Evolutionary conservation across 2,797 vertebrate genomes (phyloP), one percentile per base, ranked within the genome.

Genomic region (Lepilemur ruficaudatus): DNA sequence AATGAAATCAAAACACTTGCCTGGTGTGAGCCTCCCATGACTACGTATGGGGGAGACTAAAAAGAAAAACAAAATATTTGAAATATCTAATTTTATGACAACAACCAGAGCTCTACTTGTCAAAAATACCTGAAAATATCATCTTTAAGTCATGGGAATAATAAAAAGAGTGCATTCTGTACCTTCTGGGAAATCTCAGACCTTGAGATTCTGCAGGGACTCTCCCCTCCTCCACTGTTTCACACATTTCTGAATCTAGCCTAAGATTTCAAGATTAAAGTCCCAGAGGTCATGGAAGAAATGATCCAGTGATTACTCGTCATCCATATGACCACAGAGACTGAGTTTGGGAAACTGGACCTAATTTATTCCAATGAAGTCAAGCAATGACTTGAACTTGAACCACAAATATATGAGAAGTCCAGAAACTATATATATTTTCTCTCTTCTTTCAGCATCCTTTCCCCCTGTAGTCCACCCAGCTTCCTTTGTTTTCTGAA

Each of bases 331-430:
- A 94, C 97, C 83, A 75, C 32, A 50, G 96, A 97, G 95, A 92
- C 75, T 41, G 43, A 86, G 20, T 96, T 91, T 93, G 83, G 86
- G 93, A 97, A 97, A 97, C 86, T 43, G 89, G 76, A 85, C 76
- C 95, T 96, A 90, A 96, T 97, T 97, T 95, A 89, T 95, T 98
- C 95, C 84, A 97, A 90, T 75, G 79, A 95, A 98, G 89, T 96
- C 92, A 97, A 52, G 89, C 91, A 97, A 92, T 75, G 84, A 95
- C 93, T 97, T 97, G 79, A 97, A 91, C 50, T 96, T 97, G 91
- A 96, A 96, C 85, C 83, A 90, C 93, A 97, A 94, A 95, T 75
- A 78, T 70, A 96, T 84, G 95, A 91, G 96, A 96, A 94, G 13
- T 84, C 43, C 50, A 50, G 65, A 78, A 94, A 95, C 73, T 38